Conservation (phyloP, 2,797 vertebrate species). For the Alexandromys oeconomus region DNA sequence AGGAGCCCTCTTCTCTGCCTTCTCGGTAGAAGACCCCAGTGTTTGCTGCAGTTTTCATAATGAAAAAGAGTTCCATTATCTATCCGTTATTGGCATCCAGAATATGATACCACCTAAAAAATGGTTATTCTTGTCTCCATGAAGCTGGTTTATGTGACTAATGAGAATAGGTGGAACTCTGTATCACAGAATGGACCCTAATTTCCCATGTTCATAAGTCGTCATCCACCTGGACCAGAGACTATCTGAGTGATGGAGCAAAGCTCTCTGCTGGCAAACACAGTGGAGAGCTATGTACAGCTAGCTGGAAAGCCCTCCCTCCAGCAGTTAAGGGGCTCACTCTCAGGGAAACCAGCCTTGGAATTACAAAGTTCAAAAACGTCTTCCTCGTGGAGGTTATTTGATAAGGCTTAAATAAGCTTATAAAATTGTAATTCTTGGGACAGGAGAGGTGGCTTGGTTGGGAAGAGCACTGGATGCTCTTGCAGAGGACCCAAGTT, state of each 20-base stretch:
- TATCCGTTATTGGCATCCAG: conserved; percentile 50
- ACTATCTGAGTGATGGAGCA: neutral
- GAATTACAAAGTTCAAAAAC: conserved; percentile 31
- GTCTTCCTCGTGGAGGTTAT: neutral
- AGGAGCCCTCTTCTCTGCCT: neutral
- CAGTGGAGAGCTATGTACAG: neutral
- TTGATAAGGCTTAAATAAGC: neutral
- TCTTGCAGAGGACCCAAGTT: neutral
- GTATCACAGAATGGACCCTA: neutral
- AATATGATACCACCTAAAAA: conserved; percentile 41
- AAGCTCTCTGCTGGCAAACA: neutral
- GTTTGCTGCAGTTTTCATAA: conserved; percentile 51
- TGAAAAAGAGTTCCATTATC: conserved; percentile 60
- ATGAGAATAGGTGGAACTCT: neutral
- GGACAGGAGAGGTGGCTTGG: neutral
- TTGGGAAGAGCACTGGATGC: neutral
- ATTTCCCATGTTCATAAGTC: neutral
- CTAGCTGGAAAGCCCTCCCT: neutral
- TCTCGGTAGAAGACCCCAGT: conserved; percentile 4
- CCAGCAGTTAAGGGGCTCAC: neutral
- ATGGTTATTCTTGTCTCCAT: conserved; percentile 8
- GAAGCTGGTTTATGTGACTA: neutral
- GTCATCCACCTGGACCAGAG: neutral
- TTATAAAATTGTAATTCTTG: conserved; percentile 20
- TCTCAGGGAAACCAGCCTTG: conserved; percentile 2